These are phyloP conservation scores for Pycnonotus jocosus DNA, from an alignment of 2,113 vertebrate species.

Conservation along the genomic window DNA sequence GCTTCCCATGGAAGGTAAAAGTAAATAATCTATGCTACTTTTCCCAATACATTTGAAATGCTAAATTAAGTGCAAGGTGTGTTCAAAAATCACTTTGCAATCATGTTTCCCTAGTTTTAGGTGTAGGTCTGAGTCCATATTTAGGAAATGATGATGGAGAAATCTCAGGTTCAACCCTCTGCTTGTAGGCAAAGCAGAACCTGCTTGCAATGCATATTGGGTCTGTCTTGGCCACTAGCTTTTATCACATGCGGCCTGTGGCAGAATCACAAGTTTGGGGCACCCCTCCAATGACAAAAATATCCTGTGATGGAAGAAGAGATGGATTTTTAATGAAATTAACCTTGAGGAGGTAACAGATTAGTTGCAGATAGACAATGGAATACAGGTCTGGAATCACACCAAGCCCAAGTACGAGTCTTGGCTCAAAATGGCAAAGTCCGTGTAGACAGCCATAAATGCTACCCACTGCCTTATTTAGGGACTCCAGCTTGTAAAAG, in stretches of 20 bases:
- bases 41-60: background rate
- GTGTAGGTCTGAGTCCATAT: background rate
- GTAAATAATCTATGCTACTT: background rate
- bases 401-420: background rate
- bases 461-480: background rate
- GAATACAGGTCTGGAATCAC: background rate
- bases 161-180: background rate
- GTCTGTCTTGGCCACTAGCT: background rate
- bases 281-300: background rate
- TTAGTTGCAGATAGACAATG: background rate
- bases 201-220: background rate
- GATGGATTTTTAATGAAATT: background rate
- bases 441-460: background rate
- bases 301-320: background rate
- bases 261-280: background rate
- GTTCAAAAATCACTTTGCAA: background rate
- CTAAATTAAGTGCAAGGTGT: background rate
- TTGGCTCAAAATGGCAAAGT: background rate
- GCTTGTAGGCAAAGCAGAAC: background rate
- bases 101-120: background rate
- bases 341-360: background rate
- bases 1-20: background rate
- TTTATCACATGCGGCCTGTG: background rate
- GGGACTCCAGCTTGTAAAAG: background rate
- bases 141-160: background rate